Evolutionary conservation across 2,113 vertebrate species (phyloP).

Genomic region (Cheilinus undulatus): DNA sequence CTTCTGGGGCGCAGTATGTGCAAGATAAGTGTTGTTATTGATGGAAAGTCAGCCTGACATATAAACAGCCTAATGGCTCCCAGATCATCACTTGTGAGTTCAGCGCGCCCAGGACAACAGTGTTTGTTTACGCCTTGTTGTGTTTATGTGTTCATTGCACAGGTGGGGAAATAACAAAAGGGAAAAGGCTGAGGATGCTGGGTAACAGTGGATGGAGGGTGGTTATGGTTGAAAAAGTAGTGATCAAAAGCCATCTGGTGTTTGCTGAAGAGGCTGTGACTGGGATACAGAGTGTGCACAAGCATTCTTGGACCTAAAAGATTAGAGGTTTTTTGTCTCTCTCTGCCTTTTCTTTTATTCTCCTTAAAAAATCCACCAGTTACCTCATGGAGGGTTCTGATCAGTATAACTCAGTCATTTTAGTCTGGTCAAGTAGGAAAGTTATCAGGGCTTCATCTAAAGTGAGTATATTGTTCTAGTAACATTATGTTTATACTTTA

Average conservation of each 20-base stretch:
- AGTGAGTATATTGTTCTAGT: too few species aligned
- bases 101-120: conserved; percentile 30
- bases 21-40: conserved; percentile 70
- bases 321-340: neutral
- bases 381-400: neutral
- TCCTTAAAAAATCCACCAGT: neutral
- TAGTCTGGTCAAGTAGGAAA: neutral
- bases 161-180: conserved; percentile 33
- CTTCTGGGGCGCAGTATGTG: conserved; percentile 40
- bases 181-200: neutral
- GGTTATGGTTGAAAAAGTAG: neutral
- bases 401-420: neutral
- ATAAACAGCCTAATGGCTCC: conserved; percentile 71
- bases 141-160: conserved; percentile 37
- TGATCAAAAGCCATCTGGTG: conserved; percentile 30
- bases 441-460: too few species aligned
- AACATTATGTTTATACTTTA: too few species aligned
- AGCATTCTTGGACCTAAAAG: neutral
- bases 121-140: conserved; percentile 49
- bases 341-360: neutral
- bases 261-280: neutral
- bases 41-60: conserved; percentile 66
- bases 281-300: neutral
- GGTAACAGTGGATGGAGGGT: neutral
- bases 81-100: conserved; percentile 62